A percentile compares a stretch with the other conserved stretches of the same genome.
Evolutionary conservation across 1,140 invertebrate genomes (phyloP).

Genomic region (Caerostris extrusa): DNA sequence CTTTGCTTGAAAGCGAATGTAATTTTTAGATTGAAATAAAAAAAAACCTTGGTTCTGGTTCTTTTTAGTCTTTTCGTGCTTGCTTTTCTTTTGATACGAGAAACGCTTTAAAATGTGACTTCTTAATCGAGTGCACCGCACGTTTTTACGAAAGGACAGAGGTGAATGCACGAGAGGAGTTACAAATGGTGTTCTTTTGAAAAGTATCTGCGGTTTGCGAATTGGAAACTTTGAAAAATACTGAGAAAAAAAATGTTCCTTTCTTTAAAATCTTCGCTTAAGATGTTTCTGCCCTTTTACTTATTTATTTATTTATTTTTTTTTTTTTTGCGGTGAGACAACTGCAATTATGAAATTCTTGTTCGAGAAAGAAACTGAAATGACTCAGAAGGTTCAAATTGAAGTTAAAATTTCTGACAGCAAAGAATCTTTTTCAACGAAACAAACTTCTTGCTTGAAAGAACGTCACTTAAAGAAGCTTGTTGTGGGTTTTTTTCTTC

Average conservation of each 20-base stretch:
- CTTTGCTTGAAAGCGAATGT: not conserved
- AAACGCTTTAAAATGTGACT: conserved; percentile 35
- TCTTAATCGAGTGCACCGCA: not conserved
- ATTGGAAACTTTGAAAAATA: not conserved
- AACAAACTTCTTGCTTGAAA: too few species aligned
- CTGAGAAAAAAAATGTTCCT: not conserved
- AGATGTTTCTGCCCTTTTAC: too few species aligned
- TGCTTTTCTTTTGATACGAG: conserved; percentile 2
- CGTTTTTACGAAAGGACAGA: not conserved
- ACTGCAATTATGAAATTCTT: conserved; percentile 21
- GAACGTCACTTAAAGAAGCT: too few species aligned
- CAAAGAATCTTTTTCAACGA: not conserved
- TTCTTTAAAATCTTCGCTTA: not conserved
- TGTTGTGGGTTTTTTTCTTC: too few species aligned
- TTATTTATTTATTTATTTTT: too few species aligned
- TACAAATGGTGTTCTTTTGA: not conserved
- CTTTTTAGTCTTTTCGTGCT: not conserved
- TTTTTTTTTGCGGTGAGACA: not conserved
- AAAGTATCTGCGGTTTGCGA: not conserved
- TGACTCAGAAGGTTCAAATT: not conserved
- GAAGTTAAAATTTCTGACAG: not conserved
- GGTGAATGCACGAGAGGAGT: not conserved
- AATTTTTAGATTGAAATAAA: not conserved
- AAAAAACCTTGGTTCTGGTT: not conserved
- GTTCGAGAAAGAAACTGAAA: not conserved